These are phyloP conservation scores for Linurgus olivaceus DNA, from an alignment of 2,797 vertebrate species.

Conservation along the genomic window DNA sequence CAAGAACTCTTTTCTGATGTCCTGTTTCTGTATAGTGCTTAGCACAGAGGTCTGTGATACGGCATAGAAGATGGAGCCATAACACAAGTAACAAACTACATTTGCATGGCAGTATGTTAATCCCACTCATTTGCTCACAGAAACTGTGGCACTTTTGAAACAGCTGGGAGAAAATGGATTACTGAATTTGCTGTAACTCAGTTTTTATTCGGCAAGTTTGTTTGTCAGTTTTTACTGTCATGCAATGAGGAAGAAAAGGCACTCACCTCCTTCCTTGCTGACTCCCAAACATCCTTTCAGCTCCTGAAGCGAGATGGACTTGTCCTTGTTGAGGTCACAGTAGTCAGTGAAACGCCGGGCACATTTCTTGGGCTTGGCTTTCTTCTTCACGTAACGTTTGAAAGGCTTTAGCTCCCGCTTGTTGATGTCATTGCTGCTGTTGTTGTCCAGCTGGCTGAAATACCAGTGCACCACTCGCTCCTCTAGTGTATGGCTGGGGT, in stretches of 20 bases:
- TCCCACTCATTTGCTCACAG: background rate
- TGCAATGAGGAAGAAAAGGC: background rate
- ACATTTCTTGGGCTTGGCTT: conserved; percentile 98
- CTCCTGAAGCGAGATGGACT: conserved; percentile 91
- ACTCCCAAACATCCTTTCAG: conserved; percentile 97
- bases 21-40: background rate
- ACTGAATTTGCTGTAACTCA: background rate
- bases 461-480: conserved; percentile 98
- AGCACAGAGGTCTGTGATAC: background rate
- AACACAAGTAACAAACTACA: background rate
- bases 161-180: background rate
- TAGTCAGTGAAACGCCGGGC: conserved; percentile 95
- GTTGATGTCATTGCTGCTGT: conserved; percentile 91
- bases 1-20: background rate
- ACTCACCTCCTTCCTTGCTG: conserved; percentile 89
- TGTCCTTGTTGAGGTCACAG: conserved; percentile 98
- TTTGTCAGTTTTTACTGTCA: background rate
- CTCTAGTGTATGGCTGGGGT: conserved; percentile 95
- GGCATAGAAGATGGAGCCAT: background rate
- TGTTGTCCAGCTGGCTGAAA: conserved; percentile 94
- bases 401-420: conserved; percentile 97
- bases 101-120: background rate
- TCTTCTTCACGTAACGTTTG: conserved; percentile 96
- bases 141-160: background rate
- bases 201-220: background rate